A percentile compares a stretch with the other conserved stretches of the same genome.
Conservation (phyloP, 2,797 vertebrate species). For the Labeo calbasu region DNA sequence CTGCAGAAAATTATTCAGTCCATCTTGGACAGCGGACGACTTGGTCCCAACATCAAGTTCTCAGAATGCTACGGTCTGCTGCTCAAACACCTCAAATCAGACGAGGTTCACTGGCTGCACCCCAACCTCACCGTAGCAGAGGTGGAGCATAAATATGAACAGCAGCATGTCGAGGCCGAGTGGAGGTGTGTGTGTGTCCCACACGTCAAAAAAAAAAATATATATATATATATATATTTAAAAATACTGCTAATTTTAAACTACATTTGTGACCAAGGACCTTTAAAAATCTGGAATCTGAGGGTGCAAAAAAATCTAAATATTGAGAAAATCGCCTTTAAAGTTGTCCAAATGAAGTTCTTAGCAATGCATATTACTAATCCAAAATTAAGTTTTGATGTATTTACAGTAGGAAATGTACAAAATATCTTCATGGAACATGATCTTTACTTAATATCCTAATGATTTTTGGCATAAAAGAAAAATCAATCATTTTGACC, state of each 20-base stretch:
- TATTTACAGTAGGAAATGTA: too few relatives aligned
- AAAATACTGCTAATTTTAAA: not conserved
- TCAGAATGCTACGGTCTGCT: constrained; percentile 86
- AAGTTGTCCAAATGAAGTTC: too few relatives aligned
- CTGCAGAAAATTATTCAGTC: constrained; percentile 81
- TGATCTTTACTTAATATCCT: too few relatives aligned
- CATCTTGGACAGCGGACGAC: constrained; percentile 88
- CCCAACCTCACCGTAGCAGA: constrained; percentile 84
- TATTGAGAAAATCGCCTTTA: too few relatives aligned
- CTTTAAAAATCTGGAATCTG: too few relatives aligned
- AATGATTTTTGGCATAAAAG: too few relatives aligned
- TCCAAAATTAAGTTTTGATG: too few relatives aligned
- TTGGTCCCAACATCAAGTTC: constrained; percentile 85
- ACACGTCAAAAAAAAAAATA: not conserved
- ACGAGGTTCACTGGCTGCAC: constrained; percentile 92
- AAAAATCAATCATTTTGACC: too few relatives aligned
- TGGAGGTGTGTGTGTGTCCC: constrained; percentile 77
- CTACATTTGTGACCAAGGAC: not conserved
- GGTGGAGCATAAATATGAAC: constrained; percentile 88
- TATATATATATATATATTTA: too few relatives aligned
- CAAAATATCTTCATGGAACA: too few relatives aligned
- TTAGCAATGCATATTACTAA: too few relatives aligned
- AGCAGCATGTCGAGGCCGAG: constrained; percentile 90
- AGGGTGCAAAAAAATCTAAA: too few relatives aligned
- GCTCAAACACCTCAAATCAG: constrained; percentile 93